Evolutionary conservation across 2,113 vertebrate genomes (phyloP), one percentile per base, ranked within the genome.

Genomic region (Pangasianodon gigas): DNA sequence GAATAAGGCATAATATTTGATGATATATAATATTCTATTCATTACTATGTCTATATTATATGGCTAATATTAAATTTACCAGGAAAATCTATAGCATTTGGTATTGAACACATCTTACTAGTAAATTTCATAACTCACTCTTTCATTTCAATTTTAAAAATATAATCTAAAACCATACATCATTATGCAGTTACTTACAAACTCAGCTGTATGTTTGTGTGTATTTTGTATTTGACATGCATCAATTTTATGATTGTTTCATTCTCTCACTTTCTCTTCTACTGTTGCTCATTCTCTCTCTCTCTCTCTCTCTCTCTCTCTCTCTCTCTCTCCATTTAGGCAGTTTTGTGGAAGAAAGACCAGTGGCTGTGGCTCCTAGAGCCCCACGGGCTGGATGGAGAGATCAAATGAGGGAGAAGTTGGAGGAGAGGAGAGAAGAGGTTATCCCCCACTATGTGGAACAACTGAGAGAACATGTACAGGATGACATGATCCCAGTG

Each of bases 401-500:
- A 92, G 93, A 94, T 91, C 79, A 86, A 26, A 94, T 94, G 88
- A 44, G 93, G 88, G 91, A 93, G 93, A 93, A 93, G 86, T 92
- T 89, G 87, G 93, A 89, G 84, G 92, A 95, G 89, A 93, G 88
- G 83, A 93, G 86, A 67, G 95, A 97, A 92, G 96, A 96, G 94
- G 94, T 91, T 94, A 95, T 95, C 88, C 95, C 96, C 90, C 93
- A 93, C 88, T 96, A 97, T 92, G 93, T 95, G 0, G 93, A 97
- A 92, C 96, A 96, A 94, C 97, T 96, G 90, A 96, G 96, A 94
- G 96, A 95, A 93, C 94, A 93, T 48, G 96, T 96, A 95, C 96
- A 93, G 93, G 94, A 95, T 97, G 96, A 97, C 92, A 95, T 97
- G 95, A 96, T 98, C 95, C 95, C 96, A 93, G 95, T 97, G 95